Percentiles rank a stretch among this genome's conserved stretches.
Evolutionary conservation across 2,113 vertebrate species (phyloP).

Genomic region (Notiomystis cincta): DNA sequence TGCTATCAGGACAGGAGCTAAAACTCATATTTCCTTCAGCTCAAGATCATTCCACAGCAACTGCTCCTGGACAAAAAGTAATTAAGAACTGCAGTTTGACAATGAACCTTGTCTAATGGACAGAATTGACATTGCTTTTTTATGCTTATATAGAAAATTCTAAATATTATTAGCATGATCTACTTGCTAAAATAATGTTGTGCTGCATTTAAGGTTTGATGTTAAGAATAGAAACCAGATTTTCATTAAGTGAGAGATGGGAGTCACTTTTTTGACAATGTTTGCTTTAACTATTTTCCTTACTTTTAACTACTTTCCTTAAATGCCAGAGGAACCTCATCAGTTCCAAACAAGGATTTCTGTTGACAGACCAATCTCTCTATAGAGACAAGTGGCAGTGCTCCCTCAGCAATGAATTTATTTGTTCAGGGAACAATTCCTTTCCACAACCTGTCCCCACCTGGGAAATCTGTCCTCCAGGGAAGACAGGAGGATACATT

Average conservation of each 20-base stretch:
- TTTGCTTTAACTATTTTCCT: background rate
- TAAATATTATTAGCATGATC: background rate
- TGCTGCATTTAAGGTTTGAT: background rate
- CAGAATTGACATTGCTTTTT: background rate
- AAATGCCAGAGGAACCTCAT: background rate
- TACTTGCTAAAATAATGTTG: background rate
- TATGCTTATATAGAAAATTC: background rate
- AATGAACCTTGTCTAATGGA: background rate
- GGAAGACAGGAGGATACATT: background rate
- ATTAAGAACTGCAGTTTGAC: background rate
- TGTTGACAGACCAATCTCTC: background rate
- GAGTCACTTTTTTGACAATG: background rate
- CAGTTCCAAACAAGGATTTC: background rate
- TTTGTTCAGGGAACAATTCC: background rate
- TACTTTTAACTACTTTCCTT: background rate
- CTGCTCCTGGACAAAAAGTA: background rate
- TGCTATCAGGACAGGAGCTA: background rate
- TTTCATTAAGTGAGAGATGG: background rate
- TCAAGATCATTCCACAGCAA: background rate
- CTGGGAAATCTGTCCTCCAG: background rate
- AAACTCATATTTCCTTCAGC: background rate
- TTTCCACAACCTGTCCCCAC: background rate
- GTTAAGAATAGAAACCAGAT: background rate
- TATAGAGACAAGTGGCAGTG: background rate
- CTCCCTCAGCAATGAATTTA: background rate